Conservation (phyloP, 2,113 vertebrate species). For the Varanus salvator region DNA sequence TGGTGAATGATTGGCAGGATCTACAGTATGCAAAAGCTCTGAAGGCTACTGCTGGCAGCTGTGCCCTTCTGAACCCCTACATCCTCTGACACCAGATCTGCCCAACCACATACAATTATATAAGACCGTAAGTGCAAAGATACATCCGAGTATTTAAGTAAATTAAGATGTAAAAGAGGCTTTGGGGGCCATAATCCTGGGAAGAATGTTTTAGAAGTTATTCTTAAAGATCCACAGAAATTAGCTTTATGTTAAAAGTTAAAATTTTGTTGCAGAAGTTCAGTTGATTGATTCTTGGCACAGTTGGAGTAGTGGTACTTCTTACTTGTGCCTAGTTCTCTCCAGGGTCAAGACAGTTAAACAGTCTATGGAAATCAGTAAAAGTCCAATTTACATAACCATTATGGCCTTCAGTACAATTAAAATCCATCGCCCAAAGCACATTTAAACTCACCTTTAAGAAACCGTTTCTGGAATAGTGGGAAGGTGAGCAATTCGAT, state of each 20-base stretch:
- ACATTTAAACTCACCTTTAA: constrained; percentile 61
- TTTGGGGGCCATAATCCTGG: neutral
- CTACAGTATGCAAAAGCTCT: too few relatives aligned
- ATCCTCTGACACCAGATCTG: neutral
- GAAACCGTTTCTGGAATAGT: constrained; percentile 91
- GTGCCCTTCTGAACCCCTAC: neutral
- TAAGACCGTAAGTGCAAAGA: too few relatives aligned
- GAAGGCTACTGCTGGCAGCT: too few relatives aligned
- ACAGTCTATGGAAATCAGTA: neutral
- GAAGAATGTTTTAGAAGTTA: neutral
- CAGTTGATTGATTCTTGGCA: neutral
- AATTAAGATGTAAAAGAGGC: neutral
- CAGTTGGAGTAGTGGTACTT: neutral
- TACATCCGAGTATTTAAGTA: too few relatives aligned
- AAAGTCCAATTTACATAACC: neutral
- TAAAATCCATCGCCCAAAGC: neutral
- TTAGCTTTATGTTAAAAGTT: neutral
- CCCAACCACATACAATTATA: neutral
- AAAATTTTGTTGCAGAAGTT: too few relatives aligned
- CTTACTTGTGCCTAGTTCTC: neutral
- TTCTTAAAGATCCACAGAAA: neutral
- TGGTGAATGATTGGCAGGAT: too few relatives aligned
- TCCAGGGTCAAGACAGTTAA: neutral
- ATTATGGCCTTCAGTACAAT: neutral
- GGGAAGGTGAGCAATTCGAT: constrained; percentile 93